Base-by-base conservation (phyloP, 2,113 vertebrate species). In the Martes martes region DNA sequence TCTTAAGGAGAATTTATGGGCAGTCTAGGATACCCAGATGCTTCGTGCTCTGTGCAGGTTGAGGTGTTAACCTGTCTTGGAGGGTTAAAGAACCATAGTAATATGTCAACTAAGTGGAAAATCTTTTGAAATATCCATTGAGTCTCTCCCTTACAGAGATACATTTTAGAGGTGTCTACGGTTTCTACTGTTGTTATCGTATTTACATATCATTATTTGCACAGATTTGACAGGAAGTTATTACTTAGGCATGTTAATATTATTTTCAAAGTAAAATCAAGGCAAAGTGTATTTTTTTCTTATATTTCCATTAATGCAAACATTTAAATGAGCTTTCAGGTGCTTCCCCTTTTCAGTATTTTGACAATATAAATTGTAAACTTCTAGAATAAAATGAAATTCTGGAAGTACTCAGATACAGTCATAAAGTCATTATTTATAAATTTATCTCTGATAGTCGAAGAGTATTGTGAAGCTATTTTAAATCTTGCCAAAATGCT, bases 201-300 rank as follows among this genome's bases (percentile, higher is more conserved):
- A 31, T 78, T 94, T 42, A 7, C 4, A 69, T 61, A 13, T 42
- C 24, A 31, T 90, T 74, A 74, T 85, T 50, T 31, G 31, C 80
- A 52, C n/a, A 36, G 4, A 42, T 85, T 21, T 61, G 39, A 81
- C 28, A 47, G 14, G 0, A 86, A 55, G 57, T 4, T 52, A 45
- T 47, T 81, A 47, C n/a, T 74, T 88, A 87, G 39, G 28, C 21
- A 36, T 23, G 47, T 52, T 86, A 45, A 69, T 28, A 88, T 67
- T n/a, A 55, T 95, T 89, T 95, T 88, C 63, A 18, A 94, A 57
- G 31, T 21, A 82, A 92, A 94, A 67, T 82, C 73, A 79, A 15
- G 16, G 63, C 42, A 76, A 61, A 5, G 36, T 69, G 63, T 11
- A 26, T 50, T 26, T 83, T 59, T 78, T 52, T 52, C 7, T 84